Evolutionary conservation across 1,140 invertebrate genomes (phyloP).

Genomic region (Caenorhabditis tropicalis): DNA sequence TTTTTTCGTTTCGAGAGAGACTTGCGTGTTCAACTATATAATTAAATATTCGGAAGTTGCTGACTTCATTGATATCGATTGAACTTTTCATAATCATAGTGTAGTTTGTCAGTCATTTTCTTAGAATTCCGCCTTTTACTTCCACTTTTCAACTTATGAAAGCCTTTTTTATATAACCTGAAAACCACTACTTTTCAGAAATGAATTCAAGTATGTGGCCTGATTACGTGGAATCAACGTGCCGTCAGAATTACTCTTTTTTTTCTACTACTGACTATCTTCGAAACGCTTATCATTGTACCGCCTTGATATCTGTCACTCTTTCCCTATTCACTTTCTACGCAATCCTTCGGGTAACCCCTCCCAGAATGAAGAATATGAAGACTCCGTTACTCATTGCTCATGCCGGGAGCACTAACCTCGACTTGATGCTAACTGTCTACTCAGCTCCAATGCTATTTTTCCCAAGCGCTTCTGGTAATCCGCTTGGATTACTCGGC

Average conservation of each 20-base stretch:
- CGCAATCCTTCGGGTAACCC: neutral
- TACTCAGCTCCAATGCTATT: neutral
- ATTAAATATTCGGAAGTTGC: too few species aligned
- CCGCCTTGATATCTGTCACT: neutral
- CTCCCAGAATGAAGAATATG: conserved; percentile 16
- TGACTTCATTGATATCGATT: too few species aligned
- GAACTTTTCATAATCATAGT: too few species aligned
- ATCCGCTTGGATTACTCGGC: neutral
- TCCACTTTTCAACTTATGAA: too few species aligned
- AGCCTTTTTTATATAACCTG: too few species aligned
- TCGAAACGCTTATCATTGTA: neutral
- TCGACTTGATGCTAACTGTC: neutral
- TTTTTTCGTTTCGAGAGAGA: too few species aligned
- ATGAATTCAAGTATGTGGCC: neutral
- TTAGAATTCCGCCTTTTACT: too few species aligned
- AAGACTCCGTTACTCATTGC: neutral
- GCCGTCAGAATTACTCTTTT: neutral
- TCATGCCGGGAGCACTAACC: conserved; percentile 8
- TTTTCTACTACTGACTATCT: neutral
- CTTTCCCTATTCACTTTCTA: conserved; percentile 15
- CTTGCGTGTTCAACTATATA: too few species aligned
- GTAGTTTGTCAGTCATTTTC: too few species aligned
- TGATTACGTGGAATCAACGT: neutral
- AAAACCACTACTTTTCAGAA: too few species aligned
- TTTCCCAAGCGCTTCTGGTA: conserved; percentile 1